phyloP scores from a whole-genome alignment of 2,113 vertebrate genomes.

The Zosterops japonicus region DNA sequence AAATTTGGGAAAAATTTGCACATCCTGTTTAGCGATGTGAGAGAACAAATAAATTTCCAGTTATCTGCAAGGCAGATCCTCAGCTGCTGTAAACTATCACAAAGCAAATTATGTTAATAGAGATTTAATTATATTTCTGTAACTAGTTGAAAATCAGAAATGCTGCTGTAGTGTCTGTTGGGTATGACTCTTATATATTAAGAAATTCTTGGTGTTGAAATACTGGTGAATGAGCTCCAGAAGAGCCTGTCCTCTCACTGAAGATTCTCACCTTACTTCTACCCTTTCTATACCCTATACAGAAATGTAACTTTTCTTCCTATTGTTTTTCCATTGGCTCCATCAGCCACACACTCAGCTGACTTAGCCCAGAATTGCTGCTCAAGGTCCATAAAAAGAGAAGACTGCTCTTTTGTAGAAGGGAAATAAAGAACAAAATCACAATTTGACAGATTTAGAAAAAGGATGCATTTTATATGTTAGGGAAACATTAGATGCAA shows the following conservation, averaged over 20 bases:
- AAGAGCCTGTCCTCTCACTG: not conserved
- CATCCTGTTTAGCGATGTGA: not conserved
- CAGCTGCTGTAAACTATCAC: not conserved
- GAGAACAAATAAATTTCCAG: not conserved
- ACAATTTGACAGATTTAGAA: not conserved
- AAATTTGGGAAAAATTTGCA: not conserved
- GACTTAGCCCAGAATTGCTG: not conserved
- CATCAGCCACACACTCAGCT: not conserved
- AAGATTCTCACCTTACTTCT: not conserved
- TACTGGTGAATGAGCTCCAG: not conserved
- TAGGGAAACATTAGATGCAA: not conserved
- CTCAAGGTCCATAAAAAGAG: not conserved
- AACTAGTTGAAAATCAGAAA: not conserved
- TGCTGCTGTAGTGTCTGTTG: not conserved
- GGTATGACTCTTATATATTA: not conserved
- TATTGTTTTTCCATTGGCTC: not conserved
- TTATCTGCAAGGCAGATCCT: not conserved
- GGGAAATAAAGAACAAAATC: not conserved
- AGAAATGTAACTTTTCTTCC: not conserved
- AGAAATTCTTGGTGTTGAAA: not conserved
- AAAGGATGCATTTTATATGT: not conserved
- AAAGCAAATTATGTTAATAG: not conserved
- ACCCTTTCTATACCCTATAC: not conserved
- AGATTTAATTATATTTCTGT: not conserved
- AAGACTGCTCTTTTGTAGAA: not conserved